A percentile compares a stretch with the other conserved stretches of the same genome.
These are phyloP conservation scores for Sarotherodon lohbergeri DNA, from an alignment of 2,113 vertebrate species.

Conservation along the genomic window DNA sequence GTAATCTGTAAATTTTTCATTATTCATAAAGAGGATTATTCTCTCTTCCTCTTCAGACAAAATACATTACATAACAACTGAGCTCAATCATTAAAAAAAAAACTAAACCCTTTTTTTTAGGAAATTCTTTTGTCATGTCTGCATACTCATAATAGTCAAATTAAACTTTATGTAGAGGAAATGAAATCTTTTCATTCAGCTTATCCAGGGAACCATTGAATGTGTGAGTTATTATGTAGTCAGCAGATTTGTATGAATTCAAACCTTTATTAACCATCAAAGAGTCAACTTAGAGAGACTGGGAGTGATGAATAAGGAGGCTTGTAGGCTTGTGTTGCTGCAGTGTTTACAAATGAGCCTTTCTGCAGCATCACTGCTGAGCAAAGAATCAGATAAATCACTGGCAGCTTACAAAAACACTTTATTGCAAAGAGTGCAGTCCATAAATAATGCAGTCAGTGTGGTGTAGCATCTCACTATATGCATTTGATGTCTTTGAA, in stretches of 20 bases:
- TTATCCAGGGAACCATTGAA: not conserved
- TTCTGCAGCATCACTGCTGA: not conserved
- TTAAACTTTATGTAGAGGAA: not conserved
- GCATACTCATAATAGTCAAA: not conserved
- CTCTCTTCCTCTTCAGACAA: not conserved
- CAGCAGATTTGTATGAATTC: not conserved
- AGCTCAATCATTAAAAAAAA: not conserved
- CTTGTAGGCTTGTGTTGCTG: not conserved
- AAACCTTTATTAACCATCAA: not conserved
- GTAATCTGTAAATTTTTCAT: conserved; percentile 1
- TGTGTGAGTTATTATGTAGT: not conserved
- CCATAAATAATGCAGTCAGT: not conserved
- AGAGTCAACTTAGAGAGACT: not conserved
- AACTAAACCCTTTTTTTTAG: rapidly evolving
- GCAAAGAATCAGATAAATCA: not conserved
- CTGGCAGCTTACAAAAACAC: not conserved
- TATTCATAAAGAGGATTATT: conserved; percentile 28
- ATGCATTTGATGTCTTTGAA: not conserved
- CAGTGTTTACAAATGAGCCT: not conserved
- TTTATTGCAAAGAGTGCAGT: not conserved
- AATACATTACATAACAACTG: not conserved
- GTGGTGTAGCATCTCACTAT: not conserved
- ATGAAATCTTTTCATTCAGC: not conserved
- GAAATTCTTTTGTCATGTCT: not conserved
- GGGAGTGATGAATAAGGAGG: not conserved